These are phyloP conservation scores for Sycobia sp. DNA, from an alignment of 1,140 invertebrate genomes.

Conservation along the genomic window DNA sequence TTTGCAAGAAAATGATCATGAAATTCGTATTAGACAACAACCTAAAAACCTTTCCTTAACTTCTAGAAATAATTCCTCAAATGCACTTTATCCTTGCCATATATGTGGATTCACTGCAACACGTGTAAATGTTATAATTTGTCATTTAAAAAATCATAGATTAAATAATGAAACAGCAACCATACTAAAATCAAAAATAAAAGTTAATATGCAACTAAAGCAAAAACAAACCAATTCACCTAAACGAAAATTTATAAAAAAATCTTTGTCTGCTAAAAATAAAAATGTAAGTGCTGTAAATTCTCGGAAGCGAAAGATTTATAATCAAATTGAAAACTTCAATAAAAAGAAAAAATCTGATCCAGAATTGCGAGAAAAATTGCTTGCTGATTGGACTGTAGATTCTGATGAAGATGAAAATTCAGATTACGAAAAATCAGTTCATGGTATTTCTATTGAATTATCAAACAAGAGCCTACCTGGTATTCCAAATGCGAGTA, in stretches of 20 bases:
- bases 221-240: slow-evolving; percentile 50
- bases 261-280: slow-evolving; percentile 40
- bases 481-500: slow-evolving; percentile 38
- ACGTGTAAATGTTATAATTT: slow-evolving; percentile 71
- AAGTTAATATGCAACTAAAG: slow-evolving; percentile 40
- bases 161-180: slow-evolving; percentile 37
- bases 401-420: slow-evolving; percentile 36
- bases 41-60: slow-evolving; percentile 42
- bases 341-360: slow-evolving; percentile 56
- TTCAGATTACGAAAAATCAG: slow-evolving; percentile 6
- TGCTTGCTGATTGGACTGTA: slow-evolving; percentile 59
- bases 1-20: slow-evolving; percentile 66
- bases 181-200: slow-evolving; percentile 35
- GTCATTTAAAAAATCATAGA: slow-evolving; percentile 71
- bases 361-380: slow-evolving; percentile 52
- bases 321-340: slow-evolving; percentile 46
- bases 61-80: slow-evolving; percentile 37
- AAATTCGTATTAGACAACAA: slow-evolving; percentile 63
- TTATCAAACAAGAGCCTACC: slow-evolving; percentile 41
- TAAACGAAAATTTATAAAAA: slow-evolving; percentile 58
- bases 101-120: slow-evolving; percentile 69
- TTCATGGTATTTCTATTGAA: background rate
- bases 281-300: slow-evolving; percentile 43
- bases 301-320: slow-evolving; percentile 48
- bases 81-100: slow-evolving; percentile 67